Evolutionary conservation across 2,797 vertebrate species (phyloP), one percentile per base, ranked within the genome.

Genomic region (Orientallactaga sibirica): DNA sequence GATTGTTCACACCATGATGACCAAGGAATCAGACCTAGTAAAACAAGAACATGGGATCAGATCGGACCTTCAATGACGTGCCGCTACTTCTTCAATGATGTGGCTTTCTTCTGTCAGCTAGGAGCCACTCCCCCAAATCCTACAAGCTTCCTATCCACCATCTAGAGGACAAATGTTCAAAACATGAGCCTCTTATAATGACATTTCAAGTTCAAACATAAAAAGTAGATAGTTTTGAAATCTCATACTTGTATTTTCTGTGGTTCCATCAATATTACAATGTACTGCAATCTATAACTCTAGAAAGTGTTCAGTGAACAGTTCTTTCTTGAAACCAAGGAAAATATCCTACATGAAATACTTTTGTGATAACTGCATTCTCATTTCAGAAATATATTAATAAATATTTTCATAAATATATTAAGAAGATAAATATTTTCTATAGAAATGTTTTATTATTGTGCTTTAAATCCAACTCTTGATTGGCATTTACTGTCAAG

Each of bases 261-360:
- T 20, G 29, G 25, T 14, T 48, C 58, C 33, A 20, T 89, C 24
- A 86, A 10, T 71, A 12, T 29, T 58, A 86, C 20, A 33, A 24
- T 33, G 1, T 90, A 10, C 33, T 37, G 70, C 24, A 41, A 74
- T 90, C 61, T 78, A 14, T 22, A 92, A 92, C 16, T 29, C 14
- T 66, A 27, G 43, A 91, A 91, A 86, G 58, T 33, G 62, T 92
- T 62, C 5, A 82, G 76, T 79, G 15, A 87, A 88, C 92, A 86
- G 20, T 20, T 70, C 1, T 41, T 94, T 15, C 64, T 88, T 77
- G 43, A 91, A 70, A 43, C 52, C 86, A 58, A 88, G 91, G 78
- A 93, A 92, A 94, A 74, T 55, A 78, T 12, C 62, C 11, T 11
- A 25, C 0, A 25, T 2, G n/a, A 76, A 86, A 75, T 77, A 43